Evolutionary conservation across 2,113 vertebrate species (phyloP).

Genomic region (Tympanuchus pallidicinctus): DNA sequence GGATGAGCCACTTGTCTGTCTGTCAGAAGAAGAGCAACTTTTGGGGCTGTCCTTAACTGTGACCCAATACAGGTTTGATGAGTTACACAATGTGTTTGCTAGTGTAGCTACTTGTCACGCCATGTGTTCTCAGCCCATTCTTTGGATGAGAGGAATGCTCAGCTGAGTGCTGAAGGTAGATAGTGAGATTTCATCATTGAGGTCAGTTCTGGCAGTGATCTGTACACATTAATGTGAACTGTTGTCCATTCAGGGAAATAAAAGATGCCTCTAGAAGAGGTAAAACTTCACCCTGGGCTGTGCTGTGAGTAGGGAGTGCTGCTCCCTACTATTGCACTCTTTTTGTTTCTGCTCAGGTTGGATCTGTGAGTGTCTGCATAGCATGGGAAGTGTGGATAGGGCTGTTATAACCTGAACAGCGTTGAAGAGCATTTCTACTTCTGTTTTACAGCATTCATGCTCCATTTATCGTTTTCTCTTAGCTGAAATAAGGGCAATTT

Average conservation of each 20-base stretch:
- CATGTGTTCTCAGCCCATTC: rapidly evolving
- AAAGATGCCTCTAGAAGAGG: background rate
- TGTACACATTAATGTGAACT: rapidly evolving
- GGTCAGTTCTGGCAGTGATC: background rate
- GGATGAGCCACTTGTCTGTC: background rate
- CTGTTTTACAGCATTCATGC: background rate
- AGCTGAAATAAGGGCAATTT: background rate
- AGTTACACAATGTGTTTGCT: background rate
- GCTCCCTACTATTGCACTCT: background rate
- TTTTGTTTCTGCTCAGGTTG: background rate
- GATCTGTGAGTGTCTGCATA: background rate
- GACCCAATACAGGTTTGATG: background rate
- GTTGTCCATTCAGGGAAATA: background rate
- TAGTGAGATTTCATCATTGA: background rate
- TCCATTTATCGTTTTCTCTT: constrained; percentile 1
- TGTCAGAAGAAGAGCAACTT: background rate
- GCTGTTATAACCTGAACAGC: background rate
- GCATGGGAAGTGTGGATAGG: background rate
- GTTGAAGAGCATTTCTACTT: background rate
- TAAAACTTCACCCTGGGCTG: background rate
- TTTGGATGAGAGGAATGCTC: background rate
- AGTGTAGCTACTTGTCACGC: background rate
- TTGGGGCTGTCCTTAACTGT: background rate
- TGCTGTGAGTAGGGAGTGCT: background rate
- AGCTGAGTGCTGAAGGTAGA: background rate